These are phyloP conservation scores for Trissolcus japonicus DNA, from an alignment of 2,888 invertebrate species.

Conservation along the genomic window DNA sequence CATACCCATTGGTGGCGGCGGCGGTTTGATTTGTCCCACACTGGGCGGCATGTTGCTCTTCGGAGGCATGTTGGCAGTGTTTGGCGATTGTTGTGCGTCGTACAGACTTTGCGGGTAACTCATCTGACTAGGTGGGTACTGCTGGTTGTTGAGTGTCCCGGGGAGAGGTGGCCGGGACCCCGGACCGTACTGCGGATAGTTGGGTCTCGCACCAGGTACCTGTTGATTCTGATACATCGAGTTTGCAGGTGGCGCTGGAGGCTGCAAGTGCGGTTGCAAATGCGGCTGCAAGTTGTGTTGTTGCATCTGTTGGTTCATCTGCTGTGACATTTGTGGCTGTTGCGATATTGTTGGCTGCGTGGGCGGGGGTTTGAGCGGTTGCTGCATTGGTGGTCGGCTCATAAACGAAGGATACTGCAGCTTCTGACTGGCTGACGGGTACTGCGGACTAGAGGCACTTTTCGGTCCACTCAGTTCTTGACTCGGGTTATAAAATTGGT, in stretches of 20 bases:
- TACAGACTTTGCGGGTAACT: conserved; percentile 64
- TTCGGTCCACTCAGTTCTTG: conserved; percentile 53
- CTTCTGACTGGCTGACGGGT: conserved; percentile 48
- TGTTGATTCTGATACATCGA: conserved; percentile 1
- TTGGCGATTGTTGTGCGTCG: conserved; percentile 56
- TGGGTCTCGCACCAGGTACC: conserved; percentile 7
- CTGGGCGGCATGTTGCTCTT: conserved; percentile 19
- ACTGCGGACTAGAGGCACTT: conserved; percentile 58
- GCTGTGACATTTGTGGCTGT: conserved; percentile 1
- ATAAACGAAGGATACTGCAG: conserved; percentile 38
- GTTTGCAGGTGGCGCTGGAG: conserved; percentile 4
- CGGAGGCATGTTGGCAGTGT: conserved; percentile 57
- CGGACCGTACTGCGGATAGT: conserved; percentile 18
- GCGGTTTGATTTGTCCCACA: conserved; percentile 53
- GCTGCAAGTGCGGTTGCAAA: conserved; percentile 14
- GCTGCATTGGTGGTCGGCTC: conserved; percentile 39
- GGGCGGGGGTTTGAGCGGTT: conserved; percentile 6
- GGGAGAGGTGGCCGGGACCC: conserved; percentile 47
- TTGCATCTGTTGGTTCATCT: background rate
- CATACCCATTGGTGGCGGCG: conserved; percentile 44
- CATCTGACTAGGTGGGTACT: conserved; percentile 67
- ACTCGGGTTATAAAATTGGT: conserved; percentile 43
- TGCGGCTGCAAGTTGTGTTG: conserved; percentile 17
- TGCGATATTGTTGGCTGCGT: background rate
- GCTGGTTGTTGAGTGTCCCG: conserved; percentile 61